phyloP scores from a whole-genome alignment of 2,113 vertebrate species.

The Lepisosteus osseus region DNA sequence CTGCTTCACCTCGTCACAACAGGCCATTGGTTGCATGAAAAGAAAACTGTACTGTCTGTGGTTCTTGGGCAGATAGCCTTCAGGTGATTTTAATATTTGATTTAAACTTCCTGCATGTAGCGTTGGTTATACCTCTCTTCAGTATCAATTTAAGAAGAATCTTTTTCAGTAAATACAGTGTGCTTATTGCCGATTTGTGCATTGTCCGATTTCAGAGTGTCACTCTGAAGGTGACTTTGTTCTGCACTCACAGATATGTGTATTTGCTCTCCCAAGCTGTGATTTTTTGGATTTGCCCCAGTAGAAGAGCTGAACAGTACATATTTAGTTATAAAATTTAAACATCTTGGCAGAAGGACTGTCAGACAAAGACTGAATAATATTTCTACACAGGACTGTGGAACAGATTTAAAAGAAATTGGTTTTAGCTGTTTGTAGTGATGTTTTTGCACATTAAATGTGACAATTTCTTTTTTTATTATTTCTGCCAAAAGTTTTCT shows the following conservation, averaged over 20 bases:
- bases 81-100: too few species aligned
- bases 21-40: neutral
- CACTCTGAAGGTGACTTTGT: slow-evolving; percentile 14
- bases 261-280: slow-evolving; percentile 11
- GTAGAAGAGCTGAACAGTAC: slow-evolving; percentile 31
- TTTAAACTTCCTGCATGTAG: too few species aligned
- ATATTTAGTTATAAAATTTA: slow-evolving; percentile 52
- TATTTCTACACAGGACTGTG: slow-evolving; percentile 50
- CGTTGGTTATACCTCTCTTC: too few species aligned
- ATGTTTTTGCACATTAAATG: slow-evolving; percentile 47
- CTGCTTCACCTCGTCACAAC: neutral
- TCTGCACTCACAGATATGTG: slow-evolving; percentile 7
- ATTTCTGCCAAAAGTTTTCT: slow-evolving; percentile 48
- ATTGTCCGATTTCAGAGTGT: too few species aligned
- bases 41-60: too few species aligned
- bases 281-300: neutral
- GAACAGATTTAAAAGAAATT: slow-evolving; percentile 59
- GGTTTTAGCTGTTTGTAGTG: slow-evolving; percentile 54
- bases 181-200: too few species aligned
- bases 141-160: too few species aligned
- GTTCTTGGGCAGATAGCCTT: too few species aligned
- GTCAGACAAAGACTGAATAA: slow-evolving; percentile 58
- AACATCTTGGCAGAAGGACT: slow-evolving; percentile 47
- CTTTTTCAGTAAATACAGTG: too few species aligned
- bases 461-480: slow-evolving; percentile 37